Evolutionary conservation across 2,113 vertebrate species (phyloP), one percentile per base, ranked within the genome.

Genomic region (Melozone crissalis): DNA sequence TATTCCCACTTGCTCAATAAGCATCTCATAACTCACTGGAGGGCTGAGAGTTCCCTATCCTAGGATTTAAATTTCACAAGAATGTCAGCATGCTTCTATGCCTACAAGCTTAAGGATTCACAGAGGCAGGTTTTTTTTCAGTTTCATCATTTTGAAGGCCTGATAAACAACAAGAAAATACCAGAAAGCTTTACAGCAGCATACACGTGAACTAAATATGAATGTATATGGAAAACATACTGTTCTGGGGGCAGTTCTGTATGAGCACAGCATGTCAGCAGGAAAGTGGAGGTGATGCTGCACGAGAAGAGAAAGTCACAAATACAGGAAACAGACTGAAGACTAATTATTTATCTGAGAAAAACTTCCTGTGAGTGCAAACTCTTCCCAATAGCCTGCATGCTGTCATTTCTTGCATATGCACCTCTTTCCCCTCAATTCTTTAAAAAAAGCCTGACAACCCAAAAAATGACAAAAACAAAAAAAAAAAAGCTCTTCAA

Each of bases 21-120:
- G 63, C 72, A 72, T 61, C 95, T 94, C 88, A 37, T 77, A 97
- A 96, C 39, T 96, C 95, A 97, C 84, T 91, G 33, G 46, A 95
- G 76, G 51, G 54, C 61, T 90, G 47, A 1, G 2, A 90, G 74
- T 76, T 97, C 72, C 49, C 61, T 49, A 68, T 37, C 92, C 85
- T 41, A 93, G 94, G 76, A 94, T 68, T 80, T 95, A 95, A 65
- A 89, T 89, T 93, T 54, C 83, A 87, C 59, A 92, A 93, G 88
- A 95, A 95, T 80, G 81, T 43, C 75, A 93, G 89, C 21, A n/a
- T 47, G 43, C 55, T 59, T n/a, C 72, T 79, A 17, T 49, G 69
- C 83, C 88, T 69, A 75, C n/a, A 82, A 87, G 93, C 75, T 91
- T 51, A 26, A 80, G 72, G 86, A 84, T 76, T 31, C 65, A 90